These are phyloP conservation scores for Fulica atra DNA, from an alignment of 2,113 vertebrate genomes.

Conservation along the genomic window DNA sequence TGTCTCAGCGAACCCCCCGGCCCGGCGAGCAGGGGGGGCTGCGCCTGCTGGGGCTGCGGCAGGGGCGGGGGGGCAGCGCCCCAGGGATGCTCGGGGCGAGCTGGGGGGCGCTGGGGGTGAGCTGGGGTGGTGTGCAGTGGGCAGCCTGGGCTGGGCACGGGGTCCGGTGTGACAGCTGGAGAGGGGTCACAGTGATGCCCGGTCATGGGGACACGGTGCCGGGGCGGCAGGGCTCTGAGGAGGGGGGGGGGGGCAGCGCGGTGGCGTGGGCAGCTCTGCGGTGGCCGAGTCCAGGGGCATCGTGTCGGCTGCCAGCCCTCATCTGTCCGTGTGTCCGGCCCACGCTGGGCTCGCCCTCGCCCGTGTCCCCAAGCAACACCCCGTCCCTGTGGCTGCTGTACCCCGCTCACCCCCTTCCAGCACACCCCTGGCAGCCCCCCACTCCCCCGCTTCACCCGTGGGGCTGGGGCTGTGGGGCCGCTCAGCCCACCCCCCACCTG, in stretches of 20 bases:
- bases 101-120: not conserved
- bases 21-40: not conserved
- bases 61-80: not conserved
- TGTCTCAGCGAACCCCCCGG: not conserved
- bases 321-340: not conserved
- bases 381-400: not conserved
- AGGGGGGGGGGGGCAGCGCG: not conserved
- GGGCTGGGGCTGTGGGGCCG: not conserved
- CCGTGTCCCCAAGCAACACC: not conserved
- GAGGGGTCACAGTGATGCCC: not conserved
- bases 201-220: not conserved
- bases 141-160: not conserved
- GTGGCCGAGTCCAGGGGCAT: not conserved
- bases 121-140: not conserved
- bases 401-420: not conserved
- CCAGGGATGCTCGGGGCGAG: not conserved
- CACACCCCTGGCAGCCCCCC: not conserved
- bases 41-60: not conserved
- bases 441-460: no score
- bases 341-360: not conserved
- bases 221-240: not conserved
- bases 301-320: not conserved
- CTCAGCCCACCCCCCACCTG: not conserved
- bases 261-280: not conserved
- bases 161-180: not conserved